Evolutionary conservation across 2,113 vertebrate genomes (phyloP).

Genomic region (Notiomystis cincta): DNA sequence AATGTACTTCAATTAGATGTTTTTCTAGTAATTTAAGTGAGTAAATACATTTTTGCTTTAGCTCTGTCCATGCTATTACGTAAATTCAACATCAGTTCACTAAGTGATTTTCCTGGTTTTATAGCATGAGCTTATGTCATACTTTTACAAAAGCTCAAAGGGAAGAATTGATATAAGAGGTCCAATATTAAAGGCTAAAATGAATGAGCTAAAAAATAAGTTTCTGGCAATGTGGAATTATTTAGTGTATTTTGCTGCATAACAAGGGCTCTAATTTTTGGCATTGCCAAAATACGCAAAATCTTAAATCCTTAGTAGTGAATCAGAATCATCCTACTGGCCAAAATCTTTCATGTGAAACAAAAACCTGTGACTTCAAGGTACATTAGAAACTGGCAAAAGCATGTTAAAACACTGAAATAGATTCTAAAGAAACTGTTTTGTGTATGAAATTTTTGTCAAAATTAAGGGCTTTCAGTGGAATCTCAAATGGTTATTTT

Average conservation of each 20-base stretch:
- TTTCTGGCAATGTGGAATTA: neutral
- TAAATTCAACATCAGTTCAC: neutral
- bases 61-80: neutral
- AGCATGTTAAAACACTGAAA: neutral
- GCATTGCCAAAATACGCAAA: neutral
- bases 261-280: constrained; percentile 1
- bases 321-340: neutral
- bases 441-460: neutral
- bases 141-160: neutral
- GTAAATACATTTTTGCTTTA: neutral
- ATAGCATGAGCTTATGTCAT: neutral
- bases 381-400: neutral
- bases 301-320: neutral
- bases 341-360: neutral
- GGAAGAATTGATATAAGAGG: neutral
- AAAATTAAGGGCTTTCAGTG: neutral
- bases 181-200: neutral
- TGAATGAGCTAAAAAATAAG: neutral
- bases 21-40: neutral
- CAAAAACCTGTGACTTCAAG: neutral
- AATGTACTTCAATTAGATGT: neutral
- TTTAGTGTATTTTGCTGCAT: neutral
- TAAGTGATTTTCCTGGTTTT: neutral
- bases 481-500: neutral
- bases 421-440: neutral